Evolutionary conservation across 2,888 invertebrate species (phyloP), one percentile per base, ranked within the genome.

Genomic region (Cryptocephalus primarius): DNA sequence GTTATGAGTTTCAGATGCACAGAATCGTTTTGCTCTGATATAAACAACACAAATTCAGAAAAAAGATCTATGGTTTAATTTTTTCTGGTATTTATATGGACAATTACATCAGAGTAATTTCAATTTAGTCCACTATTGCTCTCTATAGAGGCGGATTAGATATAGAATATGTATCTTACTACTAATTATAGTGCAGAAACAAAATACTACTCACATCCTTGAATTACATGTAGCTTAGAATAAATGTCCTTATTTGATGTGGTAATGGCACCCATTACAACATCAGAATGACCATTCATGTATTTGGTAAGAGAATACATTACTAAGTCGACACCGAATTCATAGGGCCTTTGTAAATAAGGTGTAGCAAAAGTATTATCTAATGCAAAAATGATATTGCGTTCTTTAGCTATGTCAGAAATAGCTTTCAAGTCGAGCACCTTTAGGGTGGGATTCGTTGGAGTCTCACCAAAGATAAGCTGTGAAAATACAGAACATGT

Each of bases 381-480:
- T 8, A 60, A 52, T 8, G 47, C 52, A 8, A 59, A 22, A 4
- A 54, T 22, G 39, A 55, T 13, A 1, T 51, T 33, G 22, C 67
- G 63, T 9, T 67, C 66, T 59, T 76, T 80, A 46, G 78, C 75
- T 2, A 79, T 68, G 47, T 81, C 76, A 1, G 76, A 67, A 39
- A 88, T 72, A 1, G 75, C 80, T 55, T 77, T 75, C 42, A 95
- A 86, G 64, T 95, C 92, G 4, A 81, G 76, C 13, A 94, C 75
- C 72, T 88, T 88, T 53, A 93, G 67, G 8, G 85, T 69, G 0
- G 94, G 94, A 72, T 95, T 94, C 9, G 93, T 89, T 1, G 94
- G 94, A 0, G 88, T 83, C 68, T 95, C 95, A 49, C 93, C 67
- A 92, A 93, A 95, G 31, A 95, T 73, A 70, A 85, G 73, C 83